Percentiles rank a stretch among this genome's conserved stretches.
phyloP scores from a whole-genome alignment of 2,888 invertebrate genomes.

The Amblyteles armatorius region DNA sequence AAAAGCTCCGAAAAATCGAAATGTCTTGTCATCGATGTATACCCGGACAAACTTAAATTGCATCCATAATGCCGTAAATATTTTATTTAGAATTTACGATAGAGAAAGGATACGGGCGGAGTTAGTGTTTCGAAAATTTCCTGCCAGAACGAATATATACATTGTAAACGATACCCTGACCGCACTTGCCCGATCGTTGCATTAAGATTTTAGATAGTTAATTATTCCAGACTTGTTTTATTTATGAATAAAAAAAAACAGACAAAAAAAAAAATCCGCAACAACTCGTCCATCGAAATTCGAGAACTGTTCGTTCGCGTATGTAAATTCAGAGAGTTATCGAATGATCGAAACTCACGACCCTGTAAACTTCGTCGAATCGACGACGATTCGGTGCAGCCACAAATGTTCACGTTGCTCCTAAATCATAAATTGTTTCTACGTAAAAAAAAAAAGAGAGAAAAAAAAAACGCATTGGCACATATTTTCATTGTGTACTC shows the following conservation, averaged over 20 bases:
- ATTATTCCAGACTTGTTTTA: slow-evolving; percentile 42
- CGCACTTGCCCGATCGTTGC: slow-evolving; percentile 44
- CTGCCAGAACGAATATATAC: slow-evolving; percentile 40
- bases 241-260: slow-evolving; percentile 12
- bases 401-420: slow-evolving; percentile 45
- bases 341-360: slow-evolving; percentile 17
- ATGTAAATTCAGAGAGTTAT: slow-evolving; percentile 43
- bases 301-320: slow-evolving; percentile 32
- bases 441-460: slow-evolving; percentile 30
- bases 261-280: neutral
- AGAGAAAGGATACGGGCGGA: slow-evolving; percentile 13
- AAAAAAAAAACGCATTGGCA: slow-evolving; percentile 57
- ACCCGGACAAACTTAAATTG: slow-evolving; percentile 24
- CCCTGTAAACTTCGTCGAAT: slow-evolving; percentile 23
- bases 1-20: slow-evolving; percentile 24
- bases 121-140: slow-evolving; percentile 43
- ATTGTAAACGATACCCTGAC: slow-evolving; percentile 11
- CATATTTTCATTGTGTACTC: slow-evolving; percentile 78
- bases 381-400: slow-evolving; percentile 26
- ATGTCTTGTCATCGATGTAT: slow-evolving; percentile 43
- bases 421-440: slow-evolving; percentile 34
- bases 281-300: slow-evolving; percentile 26
- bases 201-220: slow-evolving; percentile 32
- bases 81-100: slow-evolving; percentile 36
- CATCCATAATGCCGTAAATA: slow-evolving; percentile 38